These are phyloP conservation scores for Tetanocera ferruginea DNA, from an alignment of 2,888 invertebrate genomes.

Conservation along the genomic window DNA sequence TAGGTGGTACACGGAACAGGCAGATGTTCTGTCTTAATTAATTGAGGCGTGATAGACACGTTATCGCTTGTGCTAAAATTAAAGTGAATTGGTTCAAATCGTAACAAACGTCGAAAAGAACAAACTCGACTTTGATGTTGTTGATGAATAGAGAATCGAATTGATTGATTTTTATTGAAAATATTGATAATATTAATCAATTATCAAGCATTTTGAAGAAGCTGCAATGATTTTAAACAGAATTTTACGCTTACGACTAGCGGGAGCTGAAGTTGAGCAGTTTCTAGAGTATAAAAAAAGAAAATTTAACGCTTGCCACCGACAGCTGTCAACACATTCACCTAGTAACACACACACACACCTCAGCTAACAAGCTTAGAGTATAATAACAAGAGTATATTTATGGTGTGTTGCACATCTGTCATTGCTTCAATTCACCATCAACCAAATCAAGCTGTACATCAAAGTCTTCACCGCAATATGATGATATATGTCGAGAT, in stretches of 20 bases:
- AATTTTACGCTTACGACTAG: neutral
- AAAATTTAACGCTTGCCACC: neutral
- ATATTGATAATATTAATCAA: slow-evolving; percentile 54
- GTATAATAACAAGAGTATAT: neutral
- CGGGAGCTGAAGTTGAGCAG: neutral
- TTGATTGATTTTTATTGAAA: slow-evolving; percentile 65
- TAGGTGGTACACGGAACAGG: neutral
- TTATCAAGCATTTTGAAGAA: neutral
- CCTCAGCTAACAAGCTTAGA: neutral
- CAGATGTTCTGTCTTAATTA: slow-evolving; percentile 35
- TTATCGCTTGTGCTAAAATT: slow-evolving; percentile 18
- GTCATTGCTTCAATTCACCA: slow-evolving; percentile 59
- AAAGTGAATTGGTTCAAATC: neutral
- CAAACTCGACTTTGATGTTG: slow-evolving; percentile 59
- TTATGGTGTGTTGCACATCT: slow-evolving; percentile 51
- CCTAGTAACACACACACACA: neutral
- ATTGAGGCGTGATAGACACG: slow-evolving; percentile 35
- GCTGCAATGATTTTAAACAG: slow-evolving; percentile 9
- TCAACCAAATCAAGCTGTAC: slow-evolving; percentile 57
- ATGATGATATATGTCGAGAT: slow-evolving; percentile 52
- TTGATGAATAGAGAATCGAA: slow-evolving; percentile 57
- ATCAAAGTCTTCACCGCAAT: neutral
- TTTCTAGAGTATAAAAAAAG: neutral
- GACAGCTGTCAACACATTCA: neutral
- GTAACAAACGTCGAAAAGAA: neutral